Evolutionary conservation across 2,113 vertebrate species (phyloP), one percentile per base, ranked within the genome.

Genomic region (Alligator mississippiensis): DNA sequence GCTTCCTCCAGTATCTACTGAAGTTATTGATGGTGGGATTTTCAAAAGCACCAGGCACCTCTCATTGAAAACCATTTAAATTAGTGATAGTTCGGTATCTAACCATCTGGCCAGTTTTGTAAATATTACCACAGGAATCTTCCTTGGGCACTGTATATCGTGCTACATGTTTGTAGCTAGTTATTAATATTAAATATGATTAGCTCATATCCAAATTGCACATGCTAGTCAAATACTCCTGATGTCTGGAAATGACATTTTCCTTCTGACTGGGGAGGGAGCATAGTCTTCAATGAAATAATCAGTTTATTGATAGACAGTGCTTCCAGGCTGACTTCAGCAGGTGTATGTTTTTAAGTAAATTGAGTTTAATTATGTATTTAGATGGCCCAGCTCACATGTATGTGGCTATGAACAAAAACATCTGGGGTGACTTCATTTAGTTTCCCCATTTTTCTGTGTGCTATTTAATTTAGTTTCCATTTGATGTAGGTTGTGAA

Each of bases 351-450:
- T 34, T 34, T 34, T 34, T 34, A 34, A 34, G 34, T 34, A 34
- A 34, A 34, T 34, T 34, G 34, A 34, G 34, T 34, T 34, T 34
- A 34, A 34, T 34, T 0, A 5, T 1, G 25, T 1, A 19, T 75
- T 22, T 3, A 2, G 18, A 60, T 74, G 66, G 34, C 22, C 47
- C 1, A 1, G 17, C 57, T 6, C 57, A 4, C 22, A 64, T 8
- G 19, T 80, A 3, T 2, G 24, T 30, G 3, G 60, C 25, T 6
- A 15, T 0, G 6, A 60, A 63, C 1, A 6, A 60, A 1, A 61
- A 68, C 78, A 30, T 18, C 14, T 24, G 22, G 21, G 3, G 77
- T 6, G 0, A 72, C n/a, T 15, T 10, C 1, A 34, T 83, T 82
- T 11, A 19, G 62, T 64, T 6, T 34, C 13, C 68, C 47, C 61